Base-by-base conservation (phyloP, 2,113 vertebrate species). In the Barnardius zonarius region DNA sequence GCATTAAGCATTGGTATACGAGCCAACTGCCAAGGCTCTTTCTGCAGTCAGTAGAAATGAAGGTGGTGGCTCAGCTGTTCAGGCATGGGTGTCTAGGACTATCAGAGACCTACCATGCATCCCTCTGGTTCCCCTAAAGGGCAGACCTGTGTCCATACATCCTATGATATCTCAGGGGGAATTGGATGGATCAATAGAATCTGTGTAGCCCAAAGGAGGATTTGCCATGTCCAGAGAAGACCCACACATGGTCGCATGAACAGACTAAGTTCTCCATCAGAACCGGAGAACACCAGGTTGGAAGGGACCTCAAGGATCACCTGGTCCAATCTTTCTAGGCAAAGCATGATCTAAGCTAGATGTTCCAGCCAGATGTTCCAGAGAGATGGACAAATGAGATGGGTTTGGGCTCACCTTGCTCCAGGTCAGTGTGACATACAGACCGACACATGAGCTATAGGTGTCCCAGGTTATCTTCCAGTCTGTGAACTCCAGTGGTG, bases 241-340 rank as follows among this genome's bases (percentile, higher is more conserved):
- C 19, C 19, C 33, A 57, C 0, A 0, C 11, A 6, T 0, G 2
- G 30, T 28, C 33, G 43, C 37, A 7, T 2, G 17, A n/a, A 35
- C 23, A 11, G 30, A 16, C 9, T n/a, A 48, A 30, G 43, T 16
- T 39, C 33, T 46, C 49, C 35, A 13, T 18, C 33, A n/a, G 33
- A 59, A n/a, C 33, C 57, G 24, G 57, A 59, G 57, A 59, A 10
- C 20, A 35, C 33, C 13, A 59, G 57, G 22, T 23, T 59, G 33
- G 57, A 59, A 59, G 13, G 57, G 13, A 35, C 57, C 33, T 35
- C 57, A 35, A 59, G 20, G 33, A 59, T 24, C 57, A 59, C 24
- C 57, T 59, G 33, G 6, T 59, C 57, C 33, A 59, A 59, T 22
- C 33, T 59, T 35, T 24, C 33, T 35, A 35, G 3, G 22, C 20